Evolutionary conservation across 2,113 vertebrate species (phyloP).

Genomic region (Ochotona curzoniae): DNA sequence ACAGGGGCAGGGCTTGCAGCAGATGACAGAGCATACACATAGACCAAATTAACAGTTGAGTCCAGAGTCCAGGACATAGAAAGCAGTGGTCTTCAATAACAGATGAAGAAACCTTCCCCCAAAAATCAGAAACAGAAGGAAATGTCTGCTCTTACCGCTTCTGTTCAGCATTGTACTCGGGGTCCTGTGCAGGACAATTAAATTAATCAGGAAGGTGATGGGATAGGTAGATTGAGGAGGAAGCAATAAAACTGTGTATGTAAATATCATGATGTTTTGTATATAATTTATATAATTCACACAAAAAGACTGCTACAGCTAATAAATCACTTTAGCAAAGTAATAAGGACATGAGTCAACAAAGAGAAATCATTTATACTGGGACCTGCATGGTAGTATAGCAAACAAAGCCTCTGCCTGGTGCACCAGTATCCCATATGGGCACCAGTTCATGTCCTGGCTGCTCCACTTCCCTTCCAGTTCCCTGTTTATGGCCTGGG

Average conservation of each 20-base stretch:
- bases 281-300: neutral
- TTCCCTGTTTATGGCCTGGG: too few species aligned
- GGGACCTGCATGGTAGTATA: too few species aligned
- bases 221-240: neutral
- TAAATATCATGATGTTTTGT: neutral
- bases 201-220: neutral
- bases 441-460: too few species aligned
- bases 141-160: neutral
- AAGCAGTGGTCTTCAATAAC: neutral
- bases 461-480: too few species aligned
- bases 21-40: neutral
- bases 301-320: neutral
- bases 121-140: neutral
- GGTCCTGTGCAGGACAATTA: neutral
- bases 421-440: too few species aligned
- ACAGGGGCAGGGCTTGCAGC: neutral
- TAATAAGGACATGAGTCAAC: neutral
- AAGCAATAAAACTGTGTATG: neutral
- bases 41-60: neutral
- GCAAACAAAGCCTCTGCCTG: too few species aligned
- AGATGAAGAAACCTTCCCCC: neutral
- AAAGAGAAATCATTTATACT: neutral
- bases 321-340: neutral
- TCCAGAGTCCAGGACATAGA: neutral
- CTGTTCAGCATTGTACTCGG: neutral